Evolutionary conservation across 2,797 vertebrate genomes (phyloP).

Genomic region (Myripristis jacobus): DNA sequence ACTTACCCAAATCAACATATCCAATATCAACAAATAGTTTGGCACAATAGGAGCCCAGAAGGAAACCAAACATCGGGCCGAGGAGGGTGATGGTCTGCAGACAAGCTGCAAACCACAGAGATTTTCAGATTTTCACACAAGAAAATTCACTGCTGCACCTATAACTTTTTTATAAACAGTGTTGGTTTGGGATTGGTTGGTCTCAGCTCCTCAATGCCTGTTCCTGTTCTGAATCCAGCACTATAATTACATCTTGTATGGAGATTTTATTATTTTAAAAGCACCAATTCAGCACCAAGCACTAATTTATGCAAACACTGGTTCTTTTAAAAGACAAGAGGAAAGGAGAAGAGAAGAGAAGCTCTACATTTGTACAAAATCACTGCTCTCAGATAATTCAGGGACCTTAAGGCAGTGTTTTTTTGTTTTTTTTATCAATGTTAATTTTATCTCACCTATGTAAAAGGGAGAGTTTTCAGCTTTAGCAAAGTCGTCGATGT

Average conservation of each 20-base stretch:
- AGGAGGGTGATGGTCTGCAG: slow-evolving; percentile 84
- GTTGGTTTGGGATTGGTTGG: not conserved
- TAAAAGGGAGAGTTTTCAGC: slow-evolving; percentile 92
- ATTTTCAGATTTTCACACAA: not conserved
- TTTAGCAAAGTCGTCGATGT: slow-evolving; percentile 93
- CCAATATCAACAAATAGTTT: slow-evolving; percentile 85
- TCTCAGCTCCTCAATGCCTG: not conserved
- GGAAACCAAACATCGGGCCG: slow-evolving; percentile 85
- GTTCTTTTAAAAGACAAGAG: no score
- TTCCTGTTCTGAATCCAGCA: no score
- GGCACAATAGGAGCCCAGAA: slow-evolving; percentile 84
- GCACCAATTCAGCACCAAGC: no score
- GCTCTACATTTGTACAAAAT: no score
- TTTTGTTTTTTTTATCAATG: not conserved
- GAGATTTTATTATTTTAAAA: no score
- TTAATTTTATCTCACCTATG: slow-evolving; percentile 84
- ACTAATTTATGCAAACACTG: no score
- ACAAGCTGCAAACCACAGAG: slow-evolving; percentile 76
- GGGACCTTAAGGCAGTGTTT: no score
- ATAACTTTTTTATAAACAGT: not conserved
- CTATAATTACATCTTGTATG: no score
- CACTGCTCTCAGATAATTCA: no score
- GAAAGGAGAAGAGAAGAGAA: no score
- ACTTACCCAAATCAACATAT: slow-evolving; percentile 80
- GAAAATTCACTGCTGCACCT: not conserved